A percentile compares a stretch with the other conserved stretches of the same genome.
These are phyloP conservation scores for Drosophila orosa DNA, from an alignment of 1,140 invertebrate genomes.

Conservation along the genomic window DNA sequence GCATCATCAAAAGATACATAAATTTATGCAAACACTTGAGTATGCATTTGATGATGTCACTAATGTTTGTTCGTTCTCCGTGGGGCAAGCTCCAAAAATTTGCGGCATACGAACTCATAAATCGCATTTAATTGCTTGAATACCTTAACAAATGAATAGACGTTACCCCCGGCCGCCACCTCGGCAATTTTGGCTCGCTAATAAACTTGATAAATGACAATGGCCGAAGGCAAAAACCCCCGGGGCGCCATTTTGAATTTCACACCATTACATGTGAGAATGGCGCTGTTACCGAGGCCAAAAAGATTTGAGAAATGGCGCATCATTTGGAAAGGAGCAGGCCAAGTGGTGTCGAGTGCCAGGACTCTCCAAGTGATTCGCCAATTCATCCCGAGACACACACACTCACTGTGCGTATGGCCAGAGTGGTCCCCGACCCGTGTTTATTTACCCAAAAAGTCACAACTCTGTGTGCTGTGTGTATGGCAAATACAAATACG, in stretches of 20 bases:
- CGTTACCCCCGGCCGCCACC: conserved; percentile 9
- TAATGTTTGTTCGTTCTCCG: conserved; percentile 27
- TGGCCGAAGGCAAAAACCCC: conserved; percentile 33
- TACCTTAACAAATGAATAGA: conserved; percentile 61
- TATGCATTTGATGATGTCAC: conserved; percentile 56
- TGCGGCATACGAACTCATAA: conserved; percentile 27
- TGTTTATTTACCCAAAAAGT: conserved; percentile 71
- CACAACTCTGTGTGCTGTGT: conserved; percentile 63
- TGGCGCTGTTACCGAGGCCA: conserved; percentile 11
- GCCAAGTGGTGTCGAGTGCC: conserved; percentile 72
- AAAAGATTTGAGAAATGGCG: conserved; percentile 76
- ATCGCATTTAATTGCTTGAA: conserved; percentile 60
- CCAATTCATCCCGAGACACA: conserved; percentile 54
- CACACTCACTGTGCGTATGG: neutral
- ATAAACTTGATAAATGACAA: conserved; percentile 81
- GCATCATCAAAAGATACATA: conserved; percentile 41
- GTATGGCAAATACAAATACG: conserved; percentile 70
- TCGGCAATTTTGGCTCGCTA: conserved; percentile 55
- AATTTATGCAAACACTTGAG: conserved; percentile 50
- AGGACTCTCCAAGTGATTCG: conserved; percentile 56
- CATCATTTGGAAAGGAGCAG: conserved; percentile 62
- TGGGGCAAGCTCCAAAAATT: conserved; percentile 11
- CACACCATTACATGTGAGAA: conserved; percentile 73
- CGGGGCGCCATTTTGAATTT: conserved; percentile 75
- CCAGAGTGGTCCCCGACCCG: conserved; percentile 2